Percentiles rank a stretch among this genome's conserved stretches.
These are phyloP conservation scores for Flexamia atlantica DNA, from an alignment of 2,888 invertebrate species.

Conservation along the genomic window DNA sequence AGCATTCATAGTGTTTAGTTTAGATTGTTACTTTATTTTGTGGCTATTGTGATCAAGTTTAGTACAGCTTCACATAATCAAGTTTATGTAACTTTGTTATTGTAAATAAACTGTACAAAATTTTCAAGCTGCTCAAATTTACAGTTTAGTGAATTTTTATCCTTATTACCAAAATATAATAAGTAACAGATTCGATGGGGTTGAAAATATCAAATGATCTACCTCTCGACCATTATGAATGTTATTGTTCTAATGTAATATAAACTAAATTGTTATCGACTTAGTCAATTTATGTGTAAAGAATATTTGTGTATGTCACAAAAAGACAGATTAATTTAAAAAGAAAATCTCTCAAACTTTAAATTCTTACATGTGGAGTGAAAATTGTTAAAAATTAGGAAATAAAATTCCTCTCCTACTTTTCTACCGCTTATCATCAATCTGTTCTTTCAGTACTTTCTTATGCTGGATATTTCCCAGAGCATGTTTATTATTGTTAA, in stretches of 20 bases:
- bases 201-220: neutral
- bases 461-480: neutral
- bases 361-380: neutral
- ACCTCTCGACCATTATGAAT: neutral
- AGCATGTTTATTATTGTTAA: constrained; percentile 16
- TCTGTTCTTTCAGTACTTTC: neutral
- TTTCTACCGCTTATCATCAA: neutral
- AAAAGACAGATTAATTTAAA: too few species aligned
- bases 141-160: neutral
- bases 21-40: neutral
- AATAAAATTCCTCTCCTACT: neutral
- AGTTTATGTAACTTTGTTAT: constrained; percentile 18
- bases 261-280: neutral
- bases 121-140: neutral
- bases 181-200: neutral
- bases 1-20: neutral
- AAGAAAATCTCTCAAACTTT: too few species aligned
- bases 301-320: neutral
- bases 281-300: neutral
- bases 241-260: neutral
- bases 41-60: constrained; percentile 2
- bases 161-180: neutral
- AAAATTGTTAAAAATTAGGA: neutral
- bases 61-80: constrained; percentile 3
- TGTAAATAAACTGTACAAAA: constrained; percentile 21